These are phyloP conservation scores for Sesamia inferens DNA, from an alignment of 2,888 invertebrate genomes.

Conservation along the genomic window DNA sequence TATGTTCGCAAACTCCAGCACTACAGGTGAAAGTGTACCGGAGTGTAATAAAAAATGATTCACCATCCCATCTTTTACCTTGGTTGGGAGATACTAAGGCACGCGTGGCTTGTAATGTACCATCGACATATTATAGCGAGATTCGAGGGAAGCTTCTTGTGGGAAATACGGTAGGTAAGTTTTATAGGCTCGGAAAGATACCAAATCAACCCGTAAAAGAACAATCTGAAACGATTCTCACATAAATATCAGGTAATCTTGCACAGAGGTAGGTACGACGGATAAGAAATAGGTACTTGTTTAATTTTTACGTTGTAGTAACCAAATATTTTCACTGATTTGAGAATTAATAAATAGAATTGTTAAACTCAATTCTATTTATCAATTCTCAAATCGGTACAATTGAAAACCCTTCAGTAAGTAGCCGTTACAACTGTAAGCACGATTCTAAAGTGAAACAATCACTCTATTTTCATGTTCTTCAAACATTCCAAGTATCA, in stretches of 20 bases:
- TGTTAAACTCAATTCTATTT: background rate
- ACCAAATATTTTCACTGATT: constrained; percentile 16
- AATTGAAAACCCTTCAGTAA: constrained; percentile 22
- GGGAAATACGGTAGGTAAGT: constrained; percentile 35
- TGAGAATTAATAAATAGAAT: background rate
- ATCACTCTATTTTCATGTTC: constrained; percentile 22
- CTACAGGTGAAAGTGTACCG: constrained; percentile 33
- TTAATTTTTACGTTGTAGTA: background rate
- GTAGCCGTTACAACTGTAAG: constrained; percentile 19
- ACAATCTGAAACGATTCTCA: constrained; percentile 40
- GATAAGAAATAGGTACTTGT: background rate
- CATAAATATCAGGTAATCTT: constrained; percentile 19
- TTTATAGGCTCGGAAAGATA: constrained; percentile 48
- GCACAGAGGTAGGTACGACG: background rate
- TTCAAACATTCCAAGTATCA: constrained; percentile 42
- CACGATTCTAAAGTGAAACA: constrained; percentile 6
- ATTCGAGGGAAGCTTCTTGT: constrained; percentile 19
- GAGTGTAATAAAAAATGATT: constrained; percentile 59
- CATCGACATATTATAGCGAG: constrained; percentile 32
- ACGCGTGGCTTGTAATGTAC: constrained; percentile 15
- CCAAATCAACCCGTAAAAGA: constrained; percentile 58
- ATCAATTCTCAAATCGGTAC: no score
- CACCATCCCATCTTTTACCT: constrained; percentile 46
- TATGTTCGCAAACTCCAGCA: constrained; percentile 31
- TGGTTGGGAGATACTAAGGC: constrained; percentile 13